These are phyloP conservation scores for Oligia latruncula DNA, from an alignment of 2,888 invertebrate genomes.

Conservation along the genomic window DNA sequence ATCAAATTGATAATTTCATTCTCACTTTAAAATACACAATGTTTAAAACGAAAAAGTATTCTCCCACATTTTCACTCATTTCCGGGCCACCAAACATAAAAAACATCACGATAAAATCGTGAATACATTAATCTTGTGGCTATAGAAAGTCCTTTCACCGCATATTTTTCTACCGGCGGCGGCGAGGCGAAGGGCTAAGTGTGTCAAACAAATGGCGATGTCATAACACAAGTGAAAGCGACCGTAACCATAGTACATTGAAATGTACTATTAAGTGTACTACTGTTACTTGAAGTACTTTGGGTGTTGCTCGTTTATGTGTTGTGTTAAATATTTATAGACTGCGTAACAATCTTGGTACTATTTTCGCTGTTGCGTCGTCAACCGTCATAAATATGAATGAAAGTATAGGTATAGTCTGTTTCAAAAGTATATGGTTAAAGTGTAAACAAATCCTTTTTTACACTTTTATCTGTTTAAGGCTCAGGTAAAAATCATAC, in stretches of 20 bases:
- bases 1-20: not conserved
- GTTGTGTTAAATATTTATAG: constrained; percentile 50
- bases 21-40: not conserved
- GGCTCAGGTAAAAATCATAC: not conserved
- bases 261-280: constrained; percentile 45
- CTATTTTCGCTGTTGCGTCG: constrained; percentile 15
- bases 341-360: constrained; percentile 13
- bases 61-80: constrained; percentile 24
- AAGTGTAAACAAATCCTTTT: not conserved
- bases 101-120: constrained; percentile 45
- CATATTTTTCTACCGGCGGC: constrained; percentile 32
- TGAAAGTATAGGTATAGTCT: not conserved
- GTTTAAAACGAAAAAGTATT: constrained; percentile 3
- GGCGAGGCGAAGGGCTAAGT: constrained; percentile 72
- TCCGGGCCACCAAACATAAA: constrained; percentile 8
- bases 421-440: too few relatives aligned
- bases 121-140: constrained; percentile 40
- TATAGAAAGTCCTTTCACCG: constrained; percentile 73
- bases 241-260: constrained; percentile 43
- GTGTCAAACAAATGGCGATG: constrained; percentile 72
- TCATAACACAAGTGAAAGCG: constrained; percentile 77
- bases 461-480: not conserved
- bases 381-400: not conserved
- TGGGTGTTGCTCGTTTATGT: constrained; percentile 38
- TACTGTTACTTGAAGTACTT: constrained; percentile 15